A percentile compares a stretch with the other conserved stretches of the same genome.
Conservation (phyloP, 2,113 vertebrate species). For the Sprattus sprattus region DNA sequence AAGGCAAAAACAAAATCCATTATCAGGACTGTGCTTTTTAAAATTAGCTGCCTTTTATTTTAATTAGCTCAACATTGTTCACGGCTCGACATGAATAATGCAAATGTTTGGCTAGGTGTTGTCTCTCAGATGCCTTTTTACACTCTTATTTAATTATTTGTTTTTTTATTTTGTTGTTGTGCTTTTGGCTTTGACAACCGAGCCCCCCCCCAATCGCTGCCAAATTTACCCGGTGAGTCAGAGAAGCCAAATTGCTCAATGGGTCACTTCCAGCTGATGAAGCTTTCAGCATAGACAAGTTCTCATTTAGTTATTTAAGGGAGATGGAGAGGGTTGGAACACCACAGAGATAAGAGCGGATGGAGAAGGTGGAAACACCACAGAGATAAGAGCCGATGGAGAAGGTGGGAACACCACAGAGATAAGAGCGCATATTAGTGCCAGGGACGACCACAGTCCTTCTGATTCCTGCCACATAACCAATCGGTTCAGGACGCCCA, state of each 20-base stretch:
- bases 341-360: conserved; percentile 23
- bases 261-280: conserved; percentile 20
- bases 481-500: neutral
- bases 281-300: conserved; percentile 14
- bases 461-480: neutral
- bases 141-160: neutral
- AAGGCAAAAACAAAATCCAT: neutral
- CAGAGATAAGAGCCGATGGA: conserved; percentile 19
- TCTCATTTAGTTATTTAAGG: conserved; percentile 29
- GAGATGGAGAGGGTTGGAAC: conserved; percentile 13
- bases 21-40: conserved; percentile 32
- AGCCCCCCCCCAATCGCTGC: neutral
- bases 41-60: conserved; percentile 47
- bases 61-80: conserved; percentile 43
- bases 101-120: conserved; percentile 33
- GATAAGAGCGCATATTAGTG: conserved; percentile 19
- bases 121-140: conserved; percentile 30
- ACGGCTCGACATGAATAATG: conserved; percentile 46
- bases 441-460: neutral
- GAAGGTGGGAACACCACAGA: conserved; percentile 25
- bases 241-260: conserved; percentile 20
- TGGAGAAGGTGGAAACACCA: conserved; percentile 23
- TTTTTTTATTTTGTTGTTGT: neutral
- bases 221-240: conserved; percentile 28
- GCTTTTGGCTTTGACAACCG: neutral